Base-by-base conservation (phyloP, 2,113 vertebrate genomes). In the Paradoxurus hermaphroditus region DNA sequence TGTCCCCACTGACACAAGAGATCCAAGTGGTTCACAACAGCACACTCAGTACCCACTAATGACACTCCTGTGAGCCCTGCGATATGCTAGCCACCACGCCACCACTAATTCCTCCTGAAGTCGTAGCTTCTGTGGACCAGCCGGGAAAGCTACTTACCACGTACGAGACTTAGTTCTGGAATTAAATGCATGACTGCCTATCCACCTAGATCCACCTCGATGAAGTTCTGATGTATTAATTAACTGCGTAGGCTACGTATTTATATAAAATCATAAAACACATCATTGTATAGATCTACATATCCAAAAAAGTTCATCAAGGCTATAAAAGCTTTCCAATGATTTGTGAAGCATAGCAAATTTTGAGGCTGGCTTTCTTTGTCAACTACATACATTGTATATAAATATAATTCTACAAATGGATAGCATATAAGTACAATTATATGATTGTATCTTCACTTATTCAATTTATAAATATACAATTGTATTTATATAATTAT, bases 61-160 rank as follows among this genome's bases (percentile, higher is more conserved):
- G 1, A 27, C 4, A n/a, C 29, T n/a, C 27, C 65, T 5, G 12
- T 0, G 10, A 39, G 53, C 3, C 2, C 34, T 18, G 5, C 0
- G 2, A 13, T 3, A 2, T 2, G 31, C 3, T 14, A 34, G 18
- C 27, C 8, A 23, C 25, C 31, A 5, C 7, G 2, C 7, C 0
- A 12, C 7, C 39, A 16, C 8, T 0, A 21, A 0, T 0, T 13
- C 5, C 14, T 9, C 11, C 29, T 15, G 0, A 53, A 13, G 10
- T 0, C 4, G 4, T 0, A 14, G 7, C 34, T 23, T 15, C 77
- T 0, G 18, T 2, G 31, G 59, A 4, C n/a, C 25, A 27, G 31
- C 21, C 1, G 65, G 51, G 36, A 56, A 79, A 39, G 4, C 4
- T 21, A 39, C 41, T 53, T 7, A 10, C 11, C 25, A 63, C 4